Evolutionary conservation across 1,140 invertebrate genomes (phyloP), one percentile per base, ranked within the genome.

Genomic region (Drosophila ficusphila): DNA sequence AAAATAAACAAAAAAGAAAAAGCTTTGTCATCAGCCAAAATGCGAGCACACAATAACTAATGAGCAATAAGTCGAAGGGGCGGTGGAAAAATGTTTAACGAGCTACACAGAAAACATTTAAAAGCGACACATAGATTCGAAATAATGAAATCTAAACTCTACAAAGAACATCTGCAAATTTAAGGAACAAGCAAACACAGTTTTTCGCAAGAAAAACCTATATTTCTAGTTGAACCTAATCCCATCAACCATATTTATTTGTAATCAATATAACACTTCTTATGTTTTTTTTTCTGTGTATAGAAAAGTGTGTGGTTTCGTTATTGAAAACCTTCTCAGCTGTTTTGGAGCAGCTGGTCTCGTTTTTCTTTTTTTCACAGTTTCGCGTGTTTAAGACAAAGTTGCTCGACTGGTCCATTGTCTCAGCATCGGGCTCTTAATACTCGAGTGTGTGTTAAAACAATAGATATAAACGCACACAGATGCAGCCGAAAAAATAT

Each of bases 391-490:
- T 34, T 34, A 16, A 49, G 39, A 9, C 53, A 6, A 79, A 79
- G 79, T 62, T 68, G 79, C 77, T 83, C 77, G 79, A 83, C 79
- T 85, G 79, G 79, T 85, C 64, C 64, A 70, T 68, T 72, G 49
- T 34, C 33, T 27, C 39, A 49, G 70, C 61, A 41, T 34, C 46
- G 41, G 60, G 11, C 18, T 23, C 18, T 64, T 41, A 33, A n/a
- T 36, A 11, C 12, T 18, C 6, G 5, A 23, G 31, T 39, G 14
- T 49, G 33, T 54, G 29, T 46, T 75, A 75, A 75, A 75, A 75
- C 71, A 75, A 67, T 57, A 58, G 51, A 52, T 7, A 41, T 12
- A 14, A 3, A 39, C 33, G 49, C 12, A 54, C 21, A 54, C 48
- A 70, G 25, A 16, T 53, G 29, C 31, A 67, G 11, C 3, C 49